Conservation (phyloP, 2,888 invertebrate genomes). For the Ichneumon xanthorius region DNA sequence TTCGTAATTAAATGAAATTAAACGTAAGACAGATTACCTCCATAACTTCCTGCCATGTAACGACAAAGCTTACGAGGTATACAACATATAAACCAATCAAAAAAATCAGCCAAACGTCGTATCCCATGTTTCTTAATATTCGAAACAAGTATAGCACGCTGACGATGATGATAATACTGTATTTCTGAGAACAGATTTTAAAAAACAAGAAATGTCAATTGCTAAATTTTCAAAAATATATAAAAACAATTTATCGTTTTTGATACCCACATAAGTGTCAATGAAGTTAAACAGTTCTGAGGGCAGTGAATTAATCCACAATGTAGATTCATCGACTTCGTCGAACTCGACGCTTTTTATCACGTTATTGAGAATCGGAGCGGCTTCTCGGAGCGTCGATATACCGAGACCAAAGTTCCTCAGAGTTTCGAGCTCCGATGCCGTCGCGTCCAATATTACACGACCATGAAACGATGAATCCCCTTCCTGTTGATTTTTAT, state of each 20-base stretch:
- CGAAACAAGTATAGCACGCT: slow-evolving; percentile 1
- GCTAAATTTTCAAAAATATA: neutral
- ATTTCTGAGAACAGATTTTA: slow-evolving; percentile 24
- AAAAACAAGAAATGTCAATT: neutral
- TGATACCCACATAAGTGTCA: slow-evolving; percentile 23
- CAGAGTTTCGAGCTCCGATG: slow-evolving; percentile 73
- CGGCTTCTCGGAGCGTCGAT: slow-evolving; percentile 75
- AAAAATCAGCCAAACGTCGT: neutral
- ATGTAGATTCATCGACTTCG: neutral
- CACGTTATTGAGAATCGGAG: slow-evolving; percentile 74
- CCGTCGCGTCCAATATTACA: slow-evolving; percentile 73
- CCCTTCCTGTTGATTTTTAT: slow-evolving; percentile 58
- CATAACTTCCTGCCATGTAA: slow-evolving; percentile 77
- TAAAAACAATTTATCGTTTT: neutral
- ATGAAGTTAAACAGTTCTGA: neutral
- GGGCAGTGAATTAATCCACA: neutral
- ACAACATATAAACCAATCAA: neutral
- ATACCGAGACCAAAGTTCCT: slow-evolving; percentile 73
- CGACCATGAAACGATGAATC: slow-evolving; percentile 69
- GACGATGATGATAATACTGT: neutral
- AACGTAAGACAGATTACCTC: slow-evolving; percentile 69
- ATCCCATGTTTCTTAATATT: neutral
- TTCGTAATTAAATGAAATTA: neutral
- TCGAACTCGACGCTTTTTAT: slow-evolving; percentile 67
- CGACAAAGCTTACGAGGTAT: slow-evolving; percentile 50